Evolutionary conservation across 1,140 invertebrate species (phyloP).

Genomic region (Parapsyche elsis): DNA sequence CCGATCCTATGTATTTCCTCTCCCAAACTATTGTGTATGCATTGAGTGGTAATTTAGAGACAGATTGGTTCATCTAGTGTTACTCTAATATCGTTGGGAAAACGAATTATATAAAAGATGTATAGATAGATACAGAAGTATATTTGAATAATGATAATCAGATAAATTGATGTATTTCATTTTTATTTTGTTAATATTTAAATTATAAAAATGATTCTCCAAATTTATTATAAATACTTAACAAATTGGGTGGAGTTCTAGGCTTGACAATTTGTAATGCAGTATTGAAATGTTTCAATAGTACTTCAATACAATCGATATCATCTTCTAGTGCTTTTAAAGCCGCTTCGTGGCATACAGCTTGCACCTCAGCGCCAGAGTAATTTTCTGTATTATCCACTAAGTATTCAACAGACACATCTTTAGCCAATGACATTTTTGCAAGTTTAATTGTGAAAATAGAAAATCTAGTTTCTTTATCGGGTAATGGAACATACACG

Average conservation of each 20-base stretch:
- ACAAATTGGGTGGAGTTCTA: constrained; percentile 73
- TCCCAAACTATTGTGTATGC: too few relatives aligned
- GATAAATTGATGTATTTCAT: constrained; percentile 24
- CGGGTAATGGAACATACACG: constrained; percentile 89
- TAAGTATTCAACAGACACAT: constrained; percentile 74
- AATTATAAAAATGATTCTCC: constrained; percentile 43
- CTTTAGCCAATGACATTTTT: constrained; percentile 71
- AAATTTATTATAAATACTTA: constrained; percentile 78
- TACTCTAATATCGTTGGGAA: too few relatives aligned
- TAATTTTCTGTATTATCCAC: constrained; percentile 78
- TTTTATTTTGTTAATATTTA: not conserved
- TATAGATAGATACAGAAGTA: constrained; percentile 4
- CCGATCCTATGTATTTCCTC: too few relatives aligned
- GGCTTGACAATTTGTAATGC: constrained; percentile 78
- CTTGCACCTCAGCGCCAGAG: constrained; percentile 90
- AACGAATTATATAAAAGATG: too few relatives aligned
- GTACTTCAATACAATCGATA: constrained; percentile 69
- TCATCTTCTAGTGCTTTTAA: constrained; percentile 81
- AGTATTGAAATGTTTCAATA: constrained; percentile 73
- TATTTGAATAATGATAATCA: constrained; percentile 15
- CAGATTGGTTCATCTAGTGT: too few relatives aligned
- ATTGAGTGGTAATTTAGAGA: too few relatives aligned
- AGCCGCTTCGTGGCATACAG: constrained; percentile 88
- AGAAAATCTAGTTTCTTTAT: constrained; percentile 75
- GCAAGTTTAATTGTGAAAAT: constrained; percentile 77